Conservation (phyloP, 2,797 vertebrate species). For the Rhinogobio ventralis region DNA sequence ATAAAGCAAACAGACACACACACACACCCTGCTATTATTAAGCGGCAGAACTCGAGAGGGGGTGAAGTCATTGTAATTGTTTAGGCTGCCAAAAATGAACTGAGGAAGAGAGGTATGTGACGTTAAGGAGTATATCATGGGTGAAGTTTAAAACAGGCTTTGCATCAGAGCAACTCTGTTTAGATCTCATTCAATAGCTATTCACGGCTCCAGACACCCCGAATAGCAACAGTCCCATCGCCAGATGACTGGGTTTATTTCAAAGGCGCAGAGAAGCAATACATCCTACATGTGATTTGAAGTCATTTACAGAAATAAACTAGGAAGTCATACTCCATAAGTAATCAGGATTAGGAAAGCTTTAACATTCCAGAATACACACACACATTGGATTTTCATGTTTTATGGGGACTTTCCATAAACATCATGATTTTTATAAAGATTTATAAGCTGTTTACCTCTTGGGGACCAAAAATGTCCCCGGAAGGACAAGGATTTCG, state of each 20-base stretch:
- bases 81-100: slow-evolving; percentile 60
- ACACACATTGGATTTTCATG: background rate
- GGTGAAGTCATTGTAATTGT: slow-evolving; percentile 62
- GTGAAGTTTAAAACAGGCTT: slow-evolving; percentile 47
- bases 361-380: slow-evolving; percentile 14
- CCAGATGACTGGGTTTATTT: slow-evolving; percentile 34
- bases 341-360: slow-evolving; percentile 21
- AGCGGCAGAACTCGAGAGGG: background rate
- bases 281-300: background rate
- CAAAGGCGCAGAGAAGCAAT: slow-evolving; percentile 4
- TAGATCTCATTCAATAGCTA: slow-evolving; percentile 33
- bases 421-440: background rate
- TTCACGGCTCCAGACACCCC: slow-evolving; percentile 23
- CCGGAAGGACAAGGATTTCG: background rate
- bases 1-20: slow-evolving; percentile 32
- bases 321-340: background rate
- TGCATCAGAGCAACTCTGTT: slow-evolving; percentile 49
- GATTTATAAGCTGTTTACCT: background rate
- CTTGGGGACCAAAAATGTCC: background rate
- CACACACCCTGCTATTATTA: slow-evolving; percentile 18
- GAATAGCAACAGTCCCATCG: slow-evolving; percentile 24
- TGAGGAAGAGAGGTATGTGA: slow-evolving; percentile 49
- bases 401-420: no score
- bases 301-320: slow-evolving; percentile 26
- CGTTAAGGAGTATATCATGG: slow-evolving; percentile 42